Base-by-base conservation (phyloP, 2,113 vertebrate species). In the Natator depressus region DNA sequence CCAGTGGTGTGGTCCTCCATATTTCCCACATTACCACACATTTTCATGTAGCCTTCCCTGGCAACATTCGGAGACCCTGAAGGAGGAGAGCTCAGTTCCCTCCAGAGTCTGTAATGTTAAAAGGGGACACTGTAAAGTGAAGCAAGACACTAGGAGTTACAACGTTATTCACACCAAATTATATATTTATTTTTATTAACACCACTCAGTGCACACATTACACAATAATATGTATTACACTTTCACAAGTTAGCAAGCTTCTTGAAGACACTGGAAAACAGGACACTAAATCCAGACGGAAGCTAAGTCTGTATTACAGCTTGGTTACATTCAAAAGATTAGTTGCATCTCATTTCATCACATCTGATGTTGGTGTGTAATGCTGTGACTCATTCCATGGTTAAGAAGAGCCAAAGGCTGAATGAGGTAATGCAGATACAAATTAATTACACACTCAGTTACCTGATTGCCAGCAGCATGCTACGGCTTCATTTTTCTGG, bases 341-440 rank as follows among this genome's bases (percentile, higher is more conserved):
- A 62, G 53, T 96, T 97, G 93, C 96, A 94, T 94, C 83, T 96
- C 9, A 5, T 97, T 96, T 96, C 96, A 98, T 96, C 97, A 95
- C 87, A 89, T 92, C 85, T 85, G 94, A 95, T 65, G 49, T 31
- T 35, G 93, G 91, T 35, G 84, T 59, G 96, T 91, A 94, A 85
- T 90, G 96, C 91, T 96, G 87, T 98, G 98, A 98, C 86, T 98
- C 97, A 96, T 87, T 38, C 87, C 81, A 94, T 82, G 69, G 54
- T 94, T 1, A 47, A 97, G 96, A 96, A 96, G 83, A 85, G 95
- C 69, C 0, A 50, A 81, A 83, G 81, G 88, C 59, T 0, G 93
- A 96, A 92, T 97, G 97, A 97, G 92, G 96, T 97, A 97, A 97
- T 94, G 91, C 96, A 91, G 88, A 95, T 84, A 97, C n/a, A 80